Evolutionary conservation across 2,797 vertebrate genomes (phyloP).

Genomic region (Phylloscopus collybita): DNA sequence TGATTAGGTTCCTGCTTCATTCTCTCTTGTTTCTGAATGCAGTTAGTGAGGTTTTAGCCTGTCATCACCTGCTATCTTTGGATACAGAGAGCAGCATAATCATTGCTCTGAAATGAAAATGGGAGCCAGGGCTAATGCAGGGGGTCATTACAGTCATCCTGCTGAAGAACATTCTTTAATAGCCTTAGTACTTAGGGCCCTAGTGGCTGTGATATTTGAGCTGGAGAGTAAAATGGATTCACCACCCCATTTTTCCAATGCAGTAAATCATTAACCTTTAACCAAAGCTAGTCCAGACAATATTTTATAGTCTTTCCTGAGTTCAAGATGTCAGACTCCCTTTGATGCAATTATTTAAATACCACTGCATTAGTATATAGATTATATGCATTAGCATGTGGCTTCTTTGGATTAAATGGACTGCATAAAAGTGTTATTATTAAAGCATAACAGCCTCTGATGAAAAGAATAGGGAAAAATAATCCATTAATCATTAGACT

Average conservation of each 20-base stretch:
- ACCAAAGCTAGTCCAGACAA: neutral
- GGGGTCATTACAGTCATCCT: conserved; percentile 25
- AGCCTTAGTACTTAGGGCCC: conserved; percentile 24
- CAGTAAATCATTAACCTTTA: conserved; percentile 47
- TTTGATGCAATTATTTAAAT: conserved; percentile 52
- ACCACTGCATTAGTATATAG: conserved; percentile 26
- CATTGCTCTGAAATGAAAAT: conserved; percentile 49
- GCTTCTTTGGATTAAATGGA: conserved; percentile 20
- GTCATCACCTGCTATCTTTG: conserved; percentile 30
- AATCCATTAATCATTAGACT: conserved; percentile 30
- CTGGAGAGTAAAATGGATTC: conserved; percentile 17
- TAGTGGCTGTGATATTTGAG: conserved; percentile 7
- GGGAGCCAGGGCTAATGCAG: conserved; percentile 48
- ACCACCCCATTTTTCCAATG: neutral
- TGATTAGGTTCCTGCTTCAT: conserved; percentile 9
- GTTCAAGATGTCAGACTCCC: conserved; percentile 23
- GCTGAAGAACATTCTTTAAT: conserved; percentile 47
- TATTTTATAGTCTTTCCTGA: conserved; percentile 32
- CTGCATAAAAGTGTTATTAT: conserved; percentile 17
- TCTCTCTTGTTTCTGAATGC: neutral
- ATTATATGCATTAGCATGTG: conserved; percentile 26
- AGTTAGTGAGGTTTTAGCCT: conserved; percentile 42
- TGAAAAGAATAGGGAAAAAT: conserved; percentile 7
- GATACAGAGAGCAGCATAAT: conserved; percentile 26
- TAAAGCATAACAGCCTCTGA: neutral